Conservation (phyloP, 2,113 vertebrate species). For the Nothocercus julius region DNA sequence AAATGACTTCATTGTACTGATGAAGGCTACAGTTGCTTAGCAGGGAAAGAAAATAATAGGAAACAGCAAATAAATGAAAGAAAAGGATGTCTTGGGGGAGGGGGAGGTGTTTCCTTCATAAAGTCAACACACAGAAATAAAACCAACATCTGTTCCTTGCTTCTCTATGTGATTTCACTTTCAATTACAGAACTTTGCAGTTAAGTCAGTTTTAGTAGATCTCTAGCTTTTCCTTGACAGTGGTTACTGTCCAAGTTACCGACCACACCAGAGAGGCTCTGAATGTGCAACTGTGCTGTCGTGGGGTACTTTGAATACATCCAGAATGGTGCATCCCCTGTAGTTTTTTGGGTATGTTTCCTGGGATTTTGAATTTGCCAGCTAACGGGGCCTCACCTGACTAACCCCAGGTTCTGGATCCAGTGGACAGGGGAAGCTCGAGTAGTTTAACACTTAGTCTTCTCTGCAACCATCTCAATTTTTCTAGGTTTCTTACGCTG, state of each 20-base stretch:
- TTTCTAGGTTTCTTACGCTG: background rate
- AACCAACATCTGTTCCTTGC: constrained; percentile 49
- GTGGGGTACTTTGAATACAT: background rate
- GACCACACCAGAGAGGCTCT: background rate
- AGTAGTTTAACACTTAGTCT: background rate
- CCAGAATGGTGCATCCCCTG: accelerated
- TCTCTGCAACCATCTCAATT: background rate
- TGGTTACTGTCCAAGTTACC: background rate
- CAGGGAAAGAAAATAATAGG: constrained; percentile 28
- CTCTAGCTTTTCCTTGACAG: constrained; percentile 1
- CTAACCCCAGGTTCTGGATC: background rate
- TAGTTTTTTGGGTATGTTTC: background rate
- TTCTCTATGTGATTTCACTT: constrained; percentile 59
- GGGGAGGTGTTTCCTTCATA: constrained; percentile 63
- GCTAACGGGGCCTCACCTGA: background rate
- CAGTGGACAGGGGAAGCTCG: background rate
- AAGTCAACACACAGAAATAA: constrained; percentile 60
- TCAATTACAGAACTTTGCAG: constrained; percentile 62
- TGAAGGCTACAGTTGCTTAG: constrained; percentile 38
- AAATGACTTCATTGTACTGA: constrained; percentile 37
- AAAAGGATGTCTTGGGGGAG: constrained; percentile 33
- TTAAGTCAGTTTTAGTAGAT: constrained; percentile 18
- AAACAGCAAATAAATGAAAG: constrained; percentile 49
- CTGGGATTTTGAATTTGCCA: background rate
- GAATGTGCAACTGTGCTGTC: background rate